phyloP scores from a whole-genome alignment of 2,888 invertebrate species.

The Clusia tigrina region DNA sequence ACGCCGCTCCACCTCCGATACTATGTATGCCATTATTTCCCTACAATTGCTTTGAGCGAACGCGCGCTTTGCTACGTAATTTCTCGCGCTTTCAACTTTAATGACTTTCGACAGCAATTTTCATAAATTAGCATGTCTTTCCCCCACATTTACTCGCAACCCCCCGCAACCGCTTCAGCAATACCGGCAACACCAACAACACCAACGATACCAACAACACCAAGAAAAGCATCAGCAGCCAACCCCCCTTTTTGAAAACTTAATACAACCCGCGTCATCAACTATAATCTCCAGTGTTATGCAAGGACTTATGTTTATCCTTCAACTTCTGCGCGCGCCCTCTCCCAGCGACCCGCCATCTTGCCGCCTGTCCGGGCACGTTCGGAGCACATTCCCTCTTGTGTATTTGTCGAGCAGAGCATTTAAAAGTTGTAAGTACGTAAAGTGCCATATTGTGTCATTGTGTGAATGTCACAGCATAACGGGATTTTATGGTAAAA shows the following conservation, averaged over 20 bases:
- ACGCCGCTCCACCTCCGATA: no score
- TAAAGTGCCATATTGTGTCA: neutral
- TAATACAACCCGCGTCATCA: slow-evolving; percentile 41
- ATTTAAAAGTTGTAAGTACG: neutral
- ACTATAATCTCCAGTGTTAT: slow-evolving; percentile 52
- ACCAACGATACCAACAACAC: neutral
- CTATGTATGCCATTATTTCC: no score
- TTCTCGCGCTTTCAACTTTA: slow-evolving; percentile 5
- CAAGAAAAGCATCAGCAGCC: neutral
- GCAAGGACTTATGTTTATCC: slow-evolving; percentile 37
- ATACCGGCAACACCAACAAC: neutral
- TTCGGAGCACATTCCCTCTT: no score
- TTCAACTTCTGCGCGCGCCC: slow-evolving; percentile 9
- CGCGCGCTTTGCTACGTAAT: neutral
- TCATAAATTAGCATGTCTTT: slow-evolving; percentile 51
- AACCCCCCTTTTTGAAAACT: slow-evolving; percentile 29
- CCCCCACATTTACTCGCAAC: neutral
- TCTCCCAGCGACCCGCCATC: no score
- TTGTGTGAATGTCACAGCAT: slow-evolving; percentile 21
- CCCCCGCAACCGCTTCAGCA: neutral
- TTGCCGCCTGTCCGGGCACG: no score
- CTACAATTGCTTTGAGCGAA: no score
- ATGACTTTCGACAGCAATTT: slow-evolving; percentile 48
- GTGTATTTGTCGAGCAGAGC: neutral
- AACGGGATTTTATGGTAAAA: slow-evolving; percentile 27